Percentiles rank a stretch among this genome's conserved stretches.
Conservation (phyloP, 2,888 invertebrate species). For the Schrankia costaestrigalis region DNA sequence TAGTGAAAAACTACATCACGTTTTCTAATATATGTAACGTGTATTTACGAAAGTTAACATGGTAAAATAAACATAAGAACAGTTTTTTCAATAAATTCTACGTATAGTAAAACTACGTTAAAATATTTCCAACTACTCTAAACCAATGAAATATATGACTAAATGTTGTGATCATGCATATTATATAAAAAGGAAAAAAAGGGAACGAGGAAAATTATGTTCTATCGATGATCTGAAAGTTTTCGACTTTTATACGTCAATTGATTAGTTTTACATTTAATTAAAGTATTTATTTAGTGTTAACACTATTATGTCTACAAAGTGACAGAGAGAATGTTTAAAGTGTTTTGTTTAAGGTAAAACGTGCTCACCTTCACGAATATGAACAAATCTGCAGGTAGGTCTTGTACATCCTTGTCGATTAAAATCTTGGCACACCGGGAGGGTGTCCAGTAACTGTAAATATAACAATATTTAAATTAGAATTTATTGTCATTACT, state of each 20-base stretch:
- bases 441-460: conserved; percentile 99
- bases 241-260: conserved; percentile 20
- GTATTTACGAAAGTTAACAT: neutral
- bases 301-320: conserved; percentile 9
- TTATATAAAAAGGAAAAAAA: conserved; percentile 17
- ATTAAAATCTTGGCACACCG: conserved; percentile 99
- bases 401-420: conserved; percentile 97
- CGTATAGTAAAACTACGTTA: too few relatives aligned
- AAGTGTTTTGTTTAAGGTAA: neutral
- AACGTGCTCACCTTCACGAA: conserved; percentile 91
- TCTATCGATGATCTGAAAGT: conserved; percentile 37
- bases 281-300: conserved; percentile 5
- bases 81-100: too few relatives aligned
- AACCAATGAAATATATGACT: conserved; percentile 24
- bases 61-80: neutral
- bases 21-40: neutral
- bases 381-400: conserved; percentile 99
- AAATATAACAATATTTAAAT: conserved; percentile 70
- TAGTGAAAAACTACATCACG: neutral
- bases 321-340: conserved; percentile 13
- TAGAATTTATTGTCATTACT: conserved; percentile 47
- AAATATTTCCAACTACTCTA: conserved; percentile 35
- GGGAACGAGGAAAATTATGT: conserved; percentile 20
- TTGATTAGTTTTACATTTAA: conserved; percentile 27
- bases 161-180: conserved; percentile 36